Conservation (phyloP, 1,140 invertebrate genomes). For the Bombus vancouverensis region DNA sequence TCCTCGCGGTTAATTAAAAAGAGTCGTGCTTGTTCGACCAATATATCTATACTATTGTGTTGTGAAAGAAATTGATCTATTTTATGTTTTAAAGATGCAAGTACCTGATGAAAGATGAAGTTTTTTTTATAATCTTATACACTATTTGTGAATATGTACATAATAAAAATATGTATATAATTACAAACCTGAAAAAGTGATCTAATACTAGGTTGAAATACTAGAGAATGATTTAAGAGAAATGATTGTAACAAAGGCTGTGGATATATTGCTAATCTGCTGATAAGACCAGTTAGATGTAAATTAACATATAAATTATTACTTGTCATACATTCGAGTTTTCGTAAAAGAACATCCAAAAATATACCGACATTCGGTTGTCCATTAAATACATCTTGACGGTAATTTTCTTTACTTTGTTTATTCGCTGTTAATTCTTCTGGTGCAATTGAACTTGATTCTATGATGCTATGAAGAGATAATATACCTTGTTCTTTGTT, state of each 20-base stretch:
- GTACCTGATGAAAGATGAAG: conserved; percentile 84
- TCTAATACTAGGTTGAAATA: conserved; percentile 94
- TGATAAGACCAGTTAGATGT: conserved; percentile 93
- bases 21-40: conserved; percentile 89
- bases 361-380: conserved; percentile 85
- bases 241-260: conserved; percentile 94
- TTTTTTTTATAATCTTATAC: neutral
- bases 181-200: conserved; percentile 92
- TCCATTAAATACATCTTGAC: conserved; percentile 71
- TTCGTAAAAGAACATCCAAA: conserved; percentile 90
- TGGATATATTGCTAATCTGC: conserved; percentile 93
- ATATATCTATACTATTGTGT: conserved; percentile 86
- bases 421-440: conserved; percentile 54
- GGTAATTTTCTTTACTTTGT: conserved; percentile 60
- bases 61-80: conserved; percentile 90
- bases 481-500: conserved; percentile 44
- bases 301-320: conserved; percentile 95
- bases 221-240: conserved; percentile 92
- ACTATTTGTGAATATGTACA: neutral
- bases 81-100: conserved; percentile 92
- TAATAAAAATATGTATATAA: neutral
- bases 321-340: conserved; percentile 92
- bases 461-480: conserved; percentile 14
- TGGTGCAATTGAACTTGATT: conserved; percentile 10
- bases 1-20: conserved; percentile 91